Percentiles rank a stretch among this genome's conserved stretches.
These are phyloP conservation scores for Xiphophorus maculatus DNA, from an alignment of 2,113 vertebrate genomes.

Conservation along the genomic window DNA sequence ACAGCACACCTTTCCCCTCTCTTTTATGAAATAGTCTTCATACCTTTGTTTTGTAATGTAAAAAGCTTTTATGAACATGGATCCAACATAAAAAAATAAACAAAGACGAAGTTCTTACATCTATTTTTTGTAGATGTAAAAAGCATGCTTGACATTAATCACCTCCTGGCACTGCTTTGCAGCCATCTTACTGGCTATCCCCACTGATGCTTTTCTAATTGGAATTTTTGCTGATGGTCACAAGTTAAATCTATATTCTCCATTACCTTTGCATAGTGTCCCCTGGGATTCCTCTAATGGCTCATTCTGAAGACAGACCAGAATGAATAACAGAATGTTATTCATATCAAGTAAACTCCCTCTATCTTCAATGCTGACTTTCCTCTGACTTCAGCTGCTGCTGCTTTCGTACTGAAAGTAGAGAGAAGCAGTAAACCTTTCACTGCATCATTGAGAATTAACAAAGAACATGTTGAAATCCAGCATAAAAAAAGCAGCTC, in stretches of 20 bases:
- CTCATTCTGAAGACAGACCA: conserved; percentile 59
- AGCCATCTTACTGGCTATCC: conserved; percentile 40
- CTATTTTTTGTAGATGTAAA: conserved; percentile 31
- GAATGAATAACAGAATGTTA: conserved; percentile 28
- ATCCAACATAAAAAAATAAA: neutral
- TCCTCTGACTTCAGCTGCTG: conserved; percentile 36
- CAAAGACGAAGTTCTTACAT: neutral
- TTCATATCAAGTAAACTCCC: conserved; percentile 52
- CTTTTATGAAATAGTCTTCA: neutral
- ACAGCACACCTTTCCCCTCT: neutral
- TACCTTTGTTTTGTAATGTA: conserved; percentile 8
- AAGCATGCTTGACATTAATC: conserved; percentile 56
- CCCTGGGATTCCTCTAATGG: conserved; percentile 70
- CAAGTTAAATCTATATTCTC: conserved; percentile 76
- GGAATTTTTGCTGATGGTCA: conserved; percentile 78
- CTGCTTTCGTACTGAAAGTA: conserved; percentile 30
- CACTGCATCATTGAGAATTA: conserved; percentile 66
- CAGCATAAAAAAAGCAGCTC: conserved; percentile 37
- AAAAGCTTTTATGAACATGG: neutral
- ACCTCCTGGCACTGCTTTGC: conserved; percentile 43
- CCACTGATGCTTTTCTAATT: conserved; percentile 78
- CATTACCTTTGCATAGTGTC: conserved; percentile 68
- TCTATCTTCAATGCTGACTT: conserved; percentile 31
- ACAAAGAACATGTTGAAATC: conserved; percentile 60
- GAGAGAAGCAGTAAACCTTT: conserved; percentile 52